Evolutionary conservation across 2,888 invertebrate species (phyloP), one percentile per base, ranked within the genome.

Genomic region (Euplexia lucipara): DNA sequence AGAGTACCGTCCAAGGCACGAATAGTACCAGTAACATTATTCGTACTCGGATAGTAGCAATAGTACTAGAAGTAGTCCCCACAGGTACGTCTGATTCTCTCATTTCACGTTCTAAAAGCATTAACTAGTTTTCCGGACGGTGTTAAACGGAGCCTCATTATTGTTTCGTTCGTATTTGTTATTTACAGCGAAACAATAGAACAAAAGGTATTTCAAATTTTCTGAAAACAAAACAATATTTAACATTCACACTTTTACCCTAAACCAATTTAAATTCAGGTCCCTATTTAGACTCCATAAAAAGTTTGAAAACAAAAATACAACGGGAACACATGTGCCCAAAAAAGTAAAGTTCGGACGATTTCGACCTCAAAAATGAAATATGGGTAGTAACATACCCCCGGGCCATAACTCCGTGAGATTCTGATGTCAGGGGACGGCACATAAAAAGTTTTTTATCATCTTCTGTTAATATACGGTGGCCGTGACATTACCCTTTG

Each of bases 401-500:
- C 51, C n/a, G 64, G 44, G 53, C 63, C 42, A 60, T 81, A 81
- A 81, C 70, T 81, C 68, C 30, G 54, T 20, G 61, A 64, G 63
- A 73, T 70, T 67, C 62, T 54, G 60, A 58, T 58, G 60, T 61
- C 41, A 52, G 53, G 79, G 79, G 65, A 49, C 51, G 61, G 60
- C 57, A 51, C 68, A 67, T 75, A 71, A 78, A 81, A 79, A 71
- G 42, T 48, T 79, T 79, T 78, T 79, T 81, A 78, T 79, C 79
- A 71, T 79, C 68, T 74, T 78, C 59, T 64, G 64, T 69, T 70
- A 74, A 81, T 78, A 70, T 70, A 81, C 59, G 63, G 63, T 53
- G 51, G 32, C 70, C 67, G 54, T 69, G 75, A 65, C 70, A 64
- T 68, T 61, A 81, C 79, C 82, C 82, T 74, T 81, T 74, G 16